Evolutionary conservation across 2,113 vertebrate genomes (phyloP).

Genomic region (Alectura lathami): DNA sequence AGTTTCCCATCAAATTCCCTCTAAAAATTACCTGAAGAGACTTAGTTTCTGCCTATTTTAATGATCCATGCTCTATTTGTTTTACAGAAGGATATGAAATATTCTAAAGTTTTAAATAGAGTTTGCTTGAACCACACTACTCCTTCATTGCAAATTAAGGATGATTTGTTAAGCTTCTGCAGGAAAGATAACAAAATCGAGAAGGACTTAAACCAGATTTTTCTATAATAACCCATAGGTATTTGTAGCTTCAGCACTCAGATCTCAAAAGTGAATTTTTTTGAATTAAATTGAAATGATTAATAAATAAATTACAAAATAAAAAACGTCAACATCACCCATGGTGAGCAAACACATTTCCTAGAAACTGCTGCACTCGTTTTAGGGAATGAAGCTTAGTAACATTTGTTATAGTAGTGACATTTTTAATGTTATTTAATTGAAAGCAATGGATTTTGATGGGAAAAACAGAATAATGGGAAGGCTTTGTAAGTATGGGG

Average conservation of each 20-base stretch:
- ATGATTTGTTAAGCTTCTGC: not conserved
- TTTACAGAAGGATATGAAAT: not conserved
- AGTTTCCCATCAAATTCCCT: not conserved
- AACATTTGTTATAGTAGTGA: not conserved
- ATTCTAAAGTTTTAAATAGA: not conserved
- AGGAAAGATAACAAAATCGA: not conserved
- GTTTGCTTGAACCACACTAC: not conserved
- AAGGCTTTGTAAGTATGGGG: not conserved
- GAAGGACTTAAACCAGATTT: not conserved
- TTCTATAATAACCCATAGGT: not conserved
- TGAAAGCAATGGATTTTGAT: not conserved
- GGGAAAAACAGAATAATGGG: not conserved
- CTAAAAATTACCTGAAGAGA: not conserved
- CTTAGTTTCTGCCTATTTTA: not conserved
- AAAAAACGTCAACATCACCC: not conserved
- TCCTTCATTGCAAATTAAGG: not conserved
- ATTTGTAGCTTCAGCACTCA: constrained; percentile 8
- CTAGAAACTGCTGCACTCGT: not conserved
- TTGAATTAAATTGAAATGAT: not conserved
- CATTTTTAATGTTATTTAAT: not conserved
- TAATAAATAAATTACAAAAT: not conserved
- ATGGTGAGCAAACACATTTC: not conserved
- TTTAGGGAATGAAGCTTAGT: not conserved
- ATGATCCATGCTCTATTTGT: not conserved
- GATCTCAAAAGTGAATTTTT: not conserved